Base-by-base conservation (phyloP, 2,888 invertebrate species). In the Diplazon laetatorius region DNA sequence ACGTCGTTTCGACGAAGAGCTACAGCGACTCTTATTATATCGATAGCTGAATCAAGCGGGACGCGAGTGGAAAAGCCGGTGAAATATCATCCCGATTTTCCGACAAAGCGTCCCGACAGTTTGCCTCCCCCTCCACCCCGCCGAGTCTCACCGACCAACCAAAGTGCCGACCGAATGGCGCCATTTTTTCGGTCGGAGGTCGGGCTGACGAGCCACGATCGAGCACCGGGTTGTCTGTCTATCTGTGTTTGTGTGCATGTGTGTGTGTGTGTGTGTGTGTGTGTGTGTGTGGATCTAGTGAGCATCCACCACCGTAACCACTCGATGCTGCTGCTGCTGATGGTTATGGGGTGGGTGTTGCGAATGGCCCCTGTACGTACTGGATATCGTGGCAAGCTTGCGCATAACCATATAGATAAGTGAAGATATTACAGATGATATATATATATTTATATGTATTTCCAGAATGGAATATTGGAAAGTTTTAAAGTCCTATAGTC, bases 81-180 rank as follows among this genome's bases (percentile, higher is more conserved):
- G 87, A 89, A 87, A 87, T 88, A 88, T 88, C 84, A 84, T 79
- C 84, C 80, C 87, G 85, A 89, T 89, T 88, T 87, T 80, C 85
- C 85, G 84, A 88, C 87, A 88, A 88, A 88, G 86, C 86, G 87
- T 72, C 76, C 78, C 74, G 82, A 72, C 83, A 83, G 83, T 85
- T 86, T 84, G 81, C 84, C 84, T 83, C 86, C n/a, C n/a, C n/a
- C n/a, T n/a, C n/a, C n/a, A n/a, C n/a, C n/a, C n/a, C n/a, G n/a
- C n/a, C n/a, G n/a, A n/a, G n/a, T n/a, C n/a, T n/a, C n/a, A n/a
- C n/a, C n/a, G n/a, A n/a, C n/a, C n/a, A n/a, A n/a, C n/a, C 84
- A 86, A 86, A 88, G 88, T 87, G 87, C 87, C 83, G n/a, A 84
- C 85, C 83, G 87, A 87, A 88, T 85, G 85, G 85, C 83, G 84